phyloP scores from a whole-genome alignment of 2,113 vertebrate genomes.

The Caloenas nicobarica region DNA sequence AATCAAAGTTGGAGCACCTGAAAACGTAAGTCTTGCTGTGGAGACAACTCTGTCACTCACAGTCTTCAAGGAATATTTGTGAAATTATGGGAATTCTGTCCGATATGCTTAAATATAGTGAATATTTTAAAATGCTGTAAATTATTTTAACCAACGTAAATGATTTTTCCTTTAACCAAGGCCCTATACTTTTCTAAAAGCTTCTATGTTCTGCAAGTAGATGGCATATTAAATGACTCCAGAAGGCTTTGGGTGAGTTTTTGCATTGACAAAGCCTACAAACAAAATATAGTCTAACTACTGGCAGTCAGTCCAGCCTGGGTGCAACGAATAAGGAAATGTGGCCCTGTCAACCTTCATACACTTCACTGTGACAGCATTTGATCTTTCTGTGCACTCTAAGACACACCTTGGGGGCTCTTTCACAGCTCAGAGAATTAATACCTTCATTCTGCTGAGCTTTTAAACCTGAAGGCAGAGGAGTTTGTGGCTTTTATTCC shows the following conservation, averaged over 20 bases:
- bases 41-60: neutral
- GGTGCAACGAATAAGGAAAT: accelerated
- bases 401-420: neutral
- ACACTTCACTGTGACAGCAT: neutral
- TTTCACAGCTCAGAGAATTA: neutral
- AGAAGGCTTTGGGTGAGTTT: neutral
- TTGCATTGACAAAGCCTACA: neutral
- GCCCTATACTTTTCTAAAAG: neutral
- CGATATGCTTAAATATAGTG: neutral
- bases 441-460: neutral
- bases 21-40: neutral
- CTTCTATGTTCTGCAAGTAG: neutral
- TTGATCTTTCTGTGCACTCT: neutral
- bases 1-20: neutral
- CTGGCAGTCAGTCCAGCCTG: neutral
- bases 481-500: neutral
- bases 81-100: neutral
- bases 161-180: neutral
- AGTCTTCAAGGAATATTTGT: neutral
- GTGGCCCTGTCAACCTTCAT: accelerated
- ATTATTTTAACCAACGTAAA: neutral
- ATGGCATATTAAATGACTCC: neutral
- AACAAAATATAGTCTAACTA: neutral
- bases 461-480: neutral
- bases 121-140: neutral